These are phyloP conservation scores for Trichopoda pennipes DNA, from an alignment of 2,888 invertebrate species.

Conservation along the genomic window DNA sequence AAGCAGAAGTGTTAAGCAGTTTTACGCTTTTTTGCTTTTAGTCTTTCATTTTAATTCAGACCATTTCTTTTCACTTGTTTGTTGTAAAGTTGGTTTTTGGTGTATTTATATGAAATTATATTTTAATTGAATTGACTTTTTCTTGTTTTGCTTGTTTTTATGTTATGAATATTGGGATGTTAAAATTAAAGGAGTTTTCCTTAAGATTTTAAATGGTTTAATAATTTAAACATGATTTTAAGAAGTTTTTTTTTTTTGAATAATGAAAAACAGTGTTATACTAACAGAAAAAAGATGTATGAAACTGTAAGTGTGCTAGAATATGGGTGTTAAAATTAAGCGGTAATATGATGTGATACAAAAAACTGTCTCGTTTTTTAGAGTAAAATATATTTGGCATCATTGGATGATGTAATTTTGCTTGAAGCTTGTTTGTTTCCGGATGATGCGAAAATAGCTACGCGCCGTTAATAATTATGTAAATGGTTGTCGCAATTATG, in stretches of 20 bases:
- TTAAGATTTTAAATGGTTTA: conserved; percentile 50
- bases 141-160: conserved; percentile 37
- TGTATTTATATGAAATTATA: conserved; percentile 57
- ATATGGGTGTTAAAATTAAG: no score
- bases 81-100: conserved; percentile 2
- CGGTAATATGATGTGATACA: no score
- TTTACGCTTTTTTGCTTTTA: conserved; percentile 71
- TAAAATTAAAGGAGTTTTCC: conserved; percentile 40
- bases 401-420: no score
- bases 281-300: no score
- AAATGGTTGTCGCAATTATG: no score
- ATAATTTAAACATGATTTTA: conserved; percentile 47
- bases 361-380: no score
- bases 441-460: no score
- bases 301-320: no score
- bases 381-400: no score
- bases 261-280: not conserved
- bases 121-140: conserved; percentile 67
- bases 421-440: no score
- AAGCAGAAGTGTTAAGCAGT: conserved; percentile 71
- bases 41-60: conserved; percentile 37
- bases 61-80: conserved; percentile 13
- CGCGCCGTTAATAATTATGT: no score
- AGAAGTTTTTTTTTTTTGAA: conserved; percentile 8
- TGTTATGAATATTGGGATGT: conserved; percentile 40